Conservation (phyloP, 2,888 invertebrate species). For the Hypolimnas misippus region DNA sequence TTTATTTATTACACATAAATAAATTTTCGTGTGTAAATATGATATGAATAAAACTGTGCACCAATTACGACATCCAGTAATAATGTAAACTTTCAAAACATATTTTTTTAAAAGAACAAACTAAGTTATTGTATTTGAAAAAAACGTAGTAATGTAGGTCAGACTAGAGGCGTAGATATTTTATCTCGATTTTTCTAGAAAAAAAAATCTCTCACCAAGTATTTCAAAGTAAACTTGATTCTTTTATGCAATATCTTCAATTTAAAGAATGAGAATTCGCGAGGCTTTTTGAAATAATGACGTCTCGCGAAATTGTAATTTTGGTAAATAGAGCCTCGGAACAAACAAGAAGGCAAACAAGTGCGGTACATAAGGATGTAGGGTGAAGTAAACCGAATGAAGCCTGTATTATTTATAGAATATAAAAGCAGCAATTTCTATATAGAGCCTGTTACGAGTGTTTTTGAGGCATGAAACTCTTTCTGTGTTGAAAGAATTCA, state of each 20-base stretch:
- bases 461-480: too few species aligned
- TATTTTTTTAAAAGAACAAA: conserved; percentile 9
- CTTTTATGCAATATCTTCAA: conserved; percentile 3
- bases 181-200: conserved; percentile 6
- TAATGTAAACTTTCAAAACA: background rate
- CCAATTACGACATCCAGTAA: background rate
- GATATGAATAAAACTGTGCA: too few species aligned
- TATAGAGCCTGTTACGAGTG: too few species aligned
- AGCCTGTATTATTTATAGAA: conserved; percentile 33
- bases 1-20: too few species aligned
- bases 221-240: conserved; percentile 11
- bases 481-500: too few species aligned
- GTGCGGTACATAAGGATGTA: conserved; percentile 9
- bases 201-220: conserved; percentile 3
- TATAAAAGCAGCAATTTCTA: conserved; percentile 25
- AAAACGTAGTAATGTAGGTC: conserved; percentile 7
- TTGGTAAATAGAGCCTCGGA: conserved; percentile 8
- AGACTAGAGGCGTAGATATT: background rate
- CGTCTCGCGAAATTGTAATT: conserved; percentile 13
- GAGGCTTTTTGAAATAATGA: conserved; percentile 5
- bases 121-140: conserved; percentile 7
- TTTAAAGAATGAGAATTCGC: background rate
- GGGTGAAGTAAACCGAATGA: conserved; percentile 14
- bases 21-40: too few species aligned
- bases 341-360: too few species aligned